Percentiles rank a stretch among this genome's conserved stretches.
Evolutionary conservation across 2,888 invertebrate species (phyloP).

Genomic region (Ommatoiulus sabulosus): DNA sequence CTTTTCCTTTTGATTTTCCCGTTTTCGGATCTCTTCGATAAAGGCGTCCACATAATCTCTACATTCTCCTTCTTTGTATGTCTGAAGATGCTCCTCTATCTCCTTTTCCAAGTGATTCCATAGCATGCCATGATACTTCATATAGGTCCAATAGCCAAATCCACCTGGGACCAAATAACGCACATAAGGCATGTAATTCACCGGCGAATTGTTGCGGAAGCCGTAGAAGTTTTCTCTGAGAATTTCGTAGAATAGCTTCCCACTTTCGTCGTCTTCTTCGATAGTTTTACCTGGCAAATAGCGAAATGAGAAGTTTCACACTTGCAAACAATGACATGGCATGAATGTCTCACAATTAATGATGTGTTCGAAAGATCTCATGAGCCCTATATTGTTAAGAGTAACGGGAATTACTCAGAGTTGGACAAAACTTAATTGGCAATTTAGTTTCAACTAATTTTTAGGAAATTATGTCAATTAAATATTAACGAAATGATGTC

Average conservation of each 20-base stretch:
- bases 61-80: background rate
- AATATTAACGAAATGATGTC: too few relatives aligned
- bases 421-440: too few relatives aligned
- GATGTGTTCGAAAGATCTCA: too few relatives aligned
- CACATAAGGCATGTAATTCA: constrained; percentile 45
- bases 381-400: too few relatives aligned
- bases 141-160: constrained; percentile 24
- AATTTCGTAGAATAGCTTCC: background rate
- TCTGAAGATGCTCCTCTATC: background rate
- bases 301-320: background rate
- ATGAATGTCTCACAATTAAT: too few relatives aligned
- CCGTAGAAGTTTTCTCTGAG: background rate
- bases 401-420: too few relatives aligned
- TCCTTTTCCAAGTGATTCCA: background rate
- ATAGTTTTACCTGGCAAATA: background rate
- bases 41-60: background rate
- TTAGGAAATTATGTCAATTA: too few relatives aligned
- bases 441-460: too few relatives aligned
- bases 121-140: background rate
- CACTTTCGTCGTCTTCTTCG: background rate
- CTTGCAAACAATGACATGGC: too few relatives aligned
- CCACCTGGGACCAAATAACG: background rate
- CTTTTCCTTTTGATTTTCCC: background rate
- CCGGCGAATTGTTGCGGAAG: background rate
- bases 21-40: background rate